Conservation (phyloP, 2,888 invertebrate species). For the Prosapia bicincta region DNA sequence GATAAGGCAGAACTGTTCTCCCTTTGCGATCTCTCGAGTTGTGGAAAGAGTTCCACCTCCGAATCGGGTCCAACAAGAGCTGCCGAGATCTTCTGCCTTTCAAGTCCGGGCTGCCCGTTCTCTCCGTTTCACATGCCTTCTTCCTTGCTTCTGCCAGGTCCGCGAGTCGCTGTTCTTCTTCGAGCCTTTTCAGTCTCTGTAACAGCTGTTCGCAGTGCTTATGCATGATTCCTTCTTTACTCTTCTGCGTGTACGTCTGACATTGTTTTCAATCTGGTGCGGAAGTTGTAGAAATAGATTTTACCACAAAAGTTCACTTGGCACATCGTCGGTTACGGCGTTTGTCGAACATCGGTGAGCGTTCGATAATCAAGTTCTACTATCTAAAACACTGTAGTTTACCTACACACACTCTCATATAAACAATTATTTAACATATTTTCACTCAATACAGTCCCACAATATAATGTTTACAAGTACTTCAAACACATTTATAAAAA, state of each 20-base stretch:
- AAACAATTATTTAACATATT: too few relatives aligned
- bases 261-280: background rate
- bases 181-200: constrained; percentile 37
- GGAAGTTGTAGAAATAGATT: background rate
- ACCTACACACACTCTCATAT: too few relatives aligned
- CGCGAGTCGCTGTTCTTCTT: constrained; percentile 18
- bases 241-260: background rate
- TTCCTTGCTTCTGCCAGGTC: constrained; percentile 19
- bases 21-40: constrained; percentile 33
- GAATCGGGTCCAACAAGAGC: constrained; percentile 45
- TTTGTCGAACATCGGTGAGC: background rate
- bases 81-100: constrained; percentile 43
- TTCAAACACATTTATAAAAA: too few relatives aligned
- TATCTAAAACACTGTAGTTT: too few relatives aligned
- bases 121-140: constrained; percentile 28
- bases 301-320: background rate
- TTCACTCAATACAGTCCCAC: too few relatives aligned
- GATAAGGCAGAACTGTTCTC: constrained; percentile 19
- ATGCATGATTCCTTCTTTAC: constrained; percentile 42
- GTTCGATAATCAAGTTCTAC: too few relatives aligned
- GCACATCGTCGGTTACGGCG: background rate
- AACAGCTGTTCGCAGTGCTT: constrained; percentile 47
- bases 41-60: constrained; percentile 52
- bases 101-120: constrained; percentile 45
- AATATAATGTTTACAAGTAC: too few relatives aligned